Percentiles rank a stretch among this genome's conserved stretches.
Evolutionary conservation across 2,888 invertebrate genomes (phyloP).

Genomic region (Stenchaetothrips biformis): DNA sequence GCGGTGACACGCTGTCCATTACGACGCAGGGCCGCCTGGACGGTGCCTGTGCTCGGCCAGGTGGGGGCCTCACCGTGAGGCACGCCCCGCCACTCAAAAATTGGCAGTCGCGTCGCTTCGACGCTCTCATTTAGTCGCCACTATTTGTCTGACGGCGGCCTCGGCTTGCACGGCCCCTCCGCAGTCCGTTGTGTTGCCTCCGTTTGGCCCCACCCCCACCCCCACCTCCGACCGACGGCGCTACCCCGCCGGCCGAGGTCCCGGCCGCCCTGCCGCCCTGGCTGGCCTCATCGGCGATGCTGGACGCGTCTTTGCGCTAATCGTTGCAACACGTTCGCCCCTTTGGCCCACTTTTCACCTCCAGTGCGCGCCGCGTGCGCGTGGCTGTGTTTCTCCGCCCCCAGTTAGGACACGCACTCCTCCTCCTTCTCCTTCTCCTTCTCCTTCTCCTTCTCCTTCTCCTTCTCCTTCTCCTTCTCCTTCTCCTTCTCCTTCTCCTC

Average conservation of each 20-base stretch:
- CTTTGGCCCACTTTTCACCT: conserved; percentile 18
- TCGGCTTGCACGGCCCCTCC: not conserved
- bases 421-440: not conserved
- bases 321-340: conserved; percentile 13
- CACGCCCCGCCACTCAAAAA: conserved; percentile 4
- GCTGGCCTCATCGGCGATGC: not conserved
- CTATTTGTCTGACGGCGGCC: not conserved
- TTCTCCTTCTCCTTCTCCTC: not conserved
- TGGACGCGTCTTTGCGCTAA: conserved; percentile 10
- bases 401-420: not conserved
- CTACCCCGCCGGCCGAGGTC: not conserved
- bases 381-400: not conserved
- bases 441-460: not conserved
- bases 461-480: not conserved
- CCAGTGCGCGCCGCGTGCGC: not conserved
- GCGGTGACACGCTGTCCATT: conserved; percentile 20
- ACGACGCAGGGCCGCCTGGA: not conserved
- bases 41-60: too few relatives aligned
- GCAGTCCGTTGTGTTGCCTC: not conserved
- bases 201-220: too few relatives aligned
- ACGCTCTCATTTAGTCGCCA: not conserved
- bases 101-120: not conserved
- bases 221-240: not conserved
- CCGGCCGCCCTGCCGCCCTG: not conserved
- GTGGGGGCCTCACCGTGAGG: not conserved